A percentile compares a stretch with the other conserved stretches of the same genome.
phyloP scores from a whole-genome alignment of 2,888 invertebrate species.

The Drosophila percnosoma region DNA sequence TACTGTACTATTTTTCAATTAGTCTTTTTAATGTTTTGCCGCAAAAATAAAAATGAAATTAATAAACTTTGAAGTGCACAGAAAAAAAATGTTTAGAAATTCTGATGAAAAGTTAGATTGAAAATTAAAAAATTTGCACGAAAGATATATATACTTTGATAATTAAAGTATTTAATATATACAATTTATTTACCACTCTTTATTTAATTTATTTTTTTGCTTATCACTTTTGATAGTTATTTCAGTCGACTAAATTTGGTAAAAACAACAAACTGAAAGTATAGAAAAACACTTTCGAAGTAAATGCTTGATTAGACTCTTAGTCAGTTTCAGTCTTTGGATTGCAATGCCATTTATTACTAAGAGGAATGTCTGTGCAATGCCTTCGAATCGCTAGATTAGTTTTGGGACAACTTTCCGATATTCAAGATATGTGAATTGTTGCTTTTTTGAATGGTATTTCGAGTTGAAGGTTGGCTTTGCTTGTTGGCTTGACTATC shows the following conservation, averaged over 20 bases:
- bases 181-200: background rate
- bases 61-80: background rate
- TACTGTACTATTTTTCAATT: background rate
- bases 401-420: conserved; percentile 10
- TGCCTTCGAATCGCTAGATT: conserved; percentile 6
- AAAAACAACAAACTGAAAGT: background rate
- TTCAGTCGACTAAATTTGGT: background rate
- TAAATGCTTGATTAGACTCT: conserved; percentile 9
- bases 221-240: background rate
- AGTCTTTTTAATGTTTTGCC: background rate
- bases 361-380: conserved; percentile 11
- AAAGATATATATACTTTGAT: background rate
- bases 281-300: background rate
- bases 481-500: conserved; percentile 33
- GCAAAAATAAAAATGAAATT: background rate
- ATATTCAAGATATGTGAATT: conserved; percentile 21
- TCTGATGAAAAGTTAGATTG: background rate
- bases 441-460: conserved; percentile 14
- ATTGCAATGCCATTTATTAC: conserved; percentile 8
- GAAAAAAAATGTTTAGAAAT: background rate
- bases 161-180: too few species aligned
- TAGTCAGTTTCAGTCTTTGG: background rate
- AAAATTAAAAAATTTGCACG: background rate
- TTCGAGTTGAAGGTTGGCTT: conserved; percentile 18
- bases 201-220: background rate